These are phyloP conservation scores for Sepioteuthis lessoniana DNA, from an alignment of 2,888 invertebrate species.

Conservation along the genomic window DNA sequence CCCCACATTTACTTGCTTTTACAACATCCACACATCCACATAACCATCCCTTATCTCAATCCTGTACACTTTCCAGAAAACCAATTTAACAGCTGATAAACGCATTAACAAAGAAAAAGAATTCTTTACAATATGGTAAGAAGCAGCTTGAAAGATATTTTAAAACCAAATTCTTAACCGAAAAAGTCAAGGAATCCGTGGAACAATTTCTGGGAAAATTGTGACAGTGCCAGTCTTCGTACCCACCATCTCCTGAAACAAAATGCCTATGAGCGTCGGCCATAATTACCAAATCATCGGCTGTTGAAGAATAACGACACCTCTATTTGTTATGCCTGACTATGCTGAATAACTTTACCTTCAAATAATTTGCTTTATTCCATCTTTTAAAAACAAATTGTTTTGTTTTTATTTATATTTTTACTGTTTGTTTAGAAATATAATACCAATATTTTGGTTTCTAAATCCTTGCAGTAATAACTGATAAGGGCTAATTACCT, in stretches of 20 bases:
- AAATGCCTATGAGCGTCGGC: background rate
- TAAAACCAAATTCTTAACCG: background rate
- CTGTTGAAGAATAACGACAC: background rate
- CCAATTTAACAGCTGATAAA: constrained; percentile 11
- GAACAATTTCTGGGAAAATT: background rate
- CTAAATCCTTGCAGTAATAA: too few relatives aligned
- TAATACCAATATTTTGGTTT: too few relatives aligned
- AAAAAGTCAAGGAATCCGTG: background rate
- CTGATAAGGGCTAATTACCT: too few relatives aligned
- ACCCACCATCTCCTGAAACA: background rate
- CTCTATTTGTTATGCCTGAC: background rate
- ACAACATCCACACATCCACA: too few relatives aligned
- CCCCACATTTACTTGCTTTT: too few relatives aligned
- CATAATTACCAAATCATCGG: background rate
- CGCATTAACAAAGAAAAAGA: background rate
- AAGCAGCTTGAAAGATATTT: background rate
- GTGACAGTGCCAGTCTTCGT: background rate
- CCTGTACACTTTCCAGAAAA: background rate
- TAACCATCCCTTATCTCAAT: too few relatives aligned
- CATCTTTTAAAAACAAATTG: too few relatives aligned
- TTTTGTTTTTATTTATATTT: too few relatives aligned
- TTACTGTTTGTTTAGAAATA: too few relatives aligned
- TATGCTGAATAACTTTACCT: too few relatives aligned
- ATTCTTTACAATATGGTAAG: background rate
- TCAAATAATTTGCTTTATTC: too few relatives aligned